Conservation (phyloP, 2,797 vertebrate species). For the Melanotaenia maccullochi region DNA sequence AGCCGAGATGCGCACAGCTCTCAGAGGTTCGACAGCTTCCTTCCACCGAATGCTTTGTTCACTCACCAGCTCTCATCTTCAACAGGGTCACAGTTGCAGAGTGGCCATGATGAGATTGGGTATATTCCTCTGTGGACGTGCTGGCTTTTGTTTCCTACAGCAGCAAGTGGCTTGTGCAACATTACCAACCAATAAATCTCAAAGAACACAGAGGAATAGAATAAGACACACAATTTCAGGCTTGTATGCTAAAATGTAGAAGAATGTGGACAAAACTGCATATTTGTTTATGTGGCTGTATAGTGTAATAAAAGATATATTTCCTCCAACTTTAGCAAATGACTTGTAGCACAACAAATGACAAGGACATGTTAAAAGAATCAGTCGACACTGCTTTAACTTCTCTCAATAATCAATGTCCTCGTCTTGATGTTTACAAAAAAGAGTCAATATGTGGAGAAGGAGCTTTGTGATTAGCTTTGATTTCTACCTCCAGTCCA, state of each 20-base stretch:
- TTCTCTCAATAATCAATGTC: constrained; percentile 85
- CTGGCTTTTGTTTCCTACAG: constrained; percentile 40
- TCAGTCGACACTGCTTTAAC: constrained; percentile 75
- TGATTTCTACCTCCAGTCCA: constrained; percentile 82
- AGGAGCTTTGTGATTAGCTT: constrained; percentile 80
- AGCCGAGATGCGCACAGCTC: constrained; percentile 43
- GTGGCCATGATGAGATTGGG: constrained; percentile 31
- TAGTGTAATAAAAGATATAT: background rate
- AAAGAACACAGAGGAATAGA: background rate
- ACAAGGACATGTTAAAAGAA: constrained; percentile 74
- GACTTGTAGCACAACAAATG: constrained; percentile 53
- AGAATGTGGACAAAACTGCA: background rate
- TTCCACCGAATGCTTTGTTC: constrained; percentile 70
- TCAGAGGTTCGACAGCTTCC: constrained; percentile 63
- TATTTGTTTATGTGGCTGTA: background rate
- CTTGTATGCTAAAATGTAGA: background rate
- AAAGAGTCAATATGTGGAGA: constrained; percentile 82
- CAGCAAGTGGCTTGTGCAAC: background rate
- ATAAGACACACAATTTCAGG: constrained; percentile 5
- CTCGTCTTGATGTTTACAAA: constrained; percentile 86
- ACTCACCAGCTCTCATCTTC: constrained; percentile 57
- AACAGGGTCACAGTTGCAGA: constrained; percentile 34
- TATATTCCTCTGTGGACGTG: constrained; percentile 17
- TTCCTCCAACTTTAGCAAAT: background rate
- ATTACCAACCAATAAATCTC: background rate